phyloP scores from a whole-genome alignment of 2,888 invertebrate species.

The Ethmia dodecea region DNA sequence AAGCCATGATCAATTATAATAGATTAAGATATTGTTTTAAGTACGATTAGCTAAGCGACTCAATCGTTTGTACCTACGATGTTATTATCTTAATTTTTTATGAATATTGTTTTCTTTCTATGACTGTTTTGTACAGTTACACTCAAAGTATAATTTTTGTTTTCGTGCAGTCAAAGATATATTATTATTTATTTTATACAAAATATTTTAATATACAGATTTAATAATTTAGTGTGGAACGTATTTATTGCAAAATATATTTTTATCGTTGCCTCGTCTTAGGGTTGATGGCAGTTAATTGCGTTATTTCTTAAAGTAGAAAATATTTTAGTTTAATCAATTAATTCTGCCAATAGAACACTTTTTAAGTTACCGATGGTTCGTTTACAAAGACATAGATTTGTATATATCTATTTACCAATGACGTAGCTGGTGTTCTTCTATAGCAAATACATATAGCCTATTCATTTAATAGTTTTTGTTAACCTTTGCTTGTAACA shows the following conservation, averaged over 20 bases:
- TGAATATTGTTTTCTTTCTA: slow-evolving; percentile 25
- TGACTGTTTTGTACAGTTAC: slow-evolving; percentile 64
- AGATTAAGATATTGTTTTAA: slow-evolving; percentile 65
- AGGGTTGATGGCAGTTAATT: slow-evolving; percentile 54
- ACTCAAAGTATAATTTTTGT: slow-evolving; percentile 60
- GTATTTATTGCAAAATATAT: slow-evolving; percentile 58
- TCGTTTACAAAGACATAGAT: slow-evolving; percentile 59
- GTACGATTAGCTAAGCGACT: slow-evolving; percentile 58
- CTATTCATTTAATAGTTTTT: slow-evolving; percentile 47
- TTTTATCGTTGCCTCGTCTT: slow-evolving; percentile 50
- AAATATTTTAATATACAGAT: slow-evolving; percentile 43
- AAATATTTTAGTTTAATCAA: slow-evolving; percentile 45
- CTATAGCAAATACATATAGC: slow-evolving; percentile 28
- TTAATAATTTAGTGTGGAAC: slow-evolving; percentile 37
- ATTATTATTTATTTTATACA: slow-evolving; percentile 53
- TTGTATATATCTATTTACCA: slow-evolving; percentile 39
- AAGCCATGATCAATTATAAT: slow-evolving; percentile 60
- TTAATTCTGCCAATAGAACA: slow-evolving; percentile 60
- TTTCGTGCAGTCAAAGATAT: slow-evolving; percentile 58
- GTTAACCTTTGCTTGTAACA: slow-evolving; percentile 78
- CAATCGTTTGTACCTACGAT: slow-evolving; percentile 66
- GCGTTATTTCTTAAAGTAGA: slow-evolving; percentile 43
- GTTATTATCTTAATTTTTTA: slow-evolving; percentile 54
- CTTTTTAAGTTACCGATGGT: slow-evolving; percentile 66
- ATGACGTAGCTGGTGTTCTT: slow-evolving; percentile 33